Evolutionary conservation across 1,140 invertebrate species (phyloP).

Genomic region (Microvelia longipes): DNA sequence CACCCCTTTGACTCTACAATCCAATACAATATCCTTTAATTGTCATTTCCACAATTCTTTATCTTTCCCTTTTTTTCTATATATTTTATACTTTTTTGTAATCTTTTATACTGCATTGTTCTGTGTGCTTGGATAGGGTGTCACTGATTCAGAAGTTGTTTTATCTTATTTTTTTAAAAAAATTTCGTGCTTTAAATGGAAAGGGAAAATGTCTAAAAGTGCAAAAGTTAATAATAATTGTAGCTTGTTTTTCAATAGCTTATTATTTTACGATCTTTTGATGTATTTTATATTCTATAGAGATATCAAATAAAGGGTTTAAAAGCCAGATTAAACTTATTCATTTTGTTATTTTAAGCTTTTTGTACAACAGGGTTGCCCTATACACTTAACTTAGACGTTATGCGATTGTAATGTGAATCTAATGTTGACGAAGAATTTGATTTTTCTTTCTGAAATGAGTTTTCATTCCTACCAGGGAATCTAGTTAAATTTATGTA

Average conservation of each 20-base stretch:
- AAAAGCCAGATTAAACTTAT: no score
- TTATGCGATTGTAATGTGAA: no score
- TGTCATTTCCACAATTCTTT: neutral
- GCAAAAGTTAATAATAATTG: neutral
- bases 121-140: neutral
- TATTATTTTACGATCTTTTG: no score
- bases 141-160: neutral
- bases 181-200: neutral
- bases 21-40: neutral
- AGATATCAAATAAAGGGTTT: no score
- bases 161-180: neutral
- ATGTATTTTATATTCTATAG: no score
- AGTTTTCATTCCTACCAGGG: no score
- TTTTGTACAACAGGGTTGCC: no score
- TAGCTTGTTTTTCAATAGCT: neutral
- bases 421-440: no score
- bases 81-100: neutral
- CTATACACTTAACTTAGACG: no score
- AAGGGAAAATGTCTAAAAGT: neutral
- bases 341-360: no score
- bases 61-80: neutral
- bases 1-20: neutral
- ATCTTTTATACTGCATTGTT: neutral
- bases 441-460: no score
- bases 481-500: no score